Evolutionary conservation across 2,888 invertebrate species (phyloP).

Genomic region (Calliphora vomitoria): DNA sequence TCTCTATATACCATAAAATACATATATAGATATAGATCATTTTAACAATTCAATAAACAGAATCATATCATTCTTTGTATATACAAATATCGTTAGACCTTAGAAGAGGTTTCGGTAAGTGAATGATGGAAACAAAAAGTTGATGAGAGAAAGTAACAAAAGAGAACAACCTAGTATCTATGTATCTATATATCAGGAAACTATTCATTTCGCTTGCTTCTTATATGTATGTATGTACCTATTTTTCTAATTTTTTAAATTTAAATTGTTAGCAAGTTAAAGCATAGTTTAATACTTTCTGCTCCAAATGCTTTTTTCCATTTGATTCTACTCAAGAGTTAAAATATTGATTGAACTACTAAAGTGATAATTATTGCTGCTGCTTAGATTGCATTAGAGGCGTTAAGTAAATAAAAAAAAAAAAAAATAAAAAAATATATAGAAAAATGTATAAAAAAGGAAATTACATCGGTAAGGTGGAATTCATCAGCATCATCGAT

Average conservation of each 20-base stretch:
- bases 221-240: background rate
- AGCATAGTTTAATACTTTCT: slow-evolving; percentile 41
- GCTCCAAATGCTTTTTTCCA: background rate
- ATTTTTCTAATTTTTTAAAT: background rate
- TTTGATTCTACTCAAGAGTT: slow-evolving; percentile 41
- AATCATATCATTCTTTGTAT: slow-evolving; percentile 39
- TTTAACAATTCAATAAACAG: slow-evolving; percentile 27
- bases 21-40: slow-evolving; percentile 44
- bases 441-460: slow-evolving; percentile 47
- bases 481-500: slow-evolving; percentile 97
- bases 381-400: slow-evolving; percentile 69
- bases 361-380: slow-evolving; percentile 56
- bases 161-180: no score
- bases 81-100: slow-evolving; percentile 41
- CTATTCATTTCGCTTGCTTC: background rate
- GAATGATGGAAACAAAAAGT: slow-evolving; percentile 22
- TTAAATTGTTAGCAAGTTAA: slow-evolving; percentile 51
- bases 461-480: slow-evolving; percentile 91
- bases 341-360: slow-evolving; percentile 38
- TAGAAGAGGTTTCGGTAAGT: slow-evolving; percentile 1
- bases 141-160: background rate
- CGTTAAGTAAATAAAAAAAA: slow-evolving; percentile 46
- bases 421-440: slow-evolving; percentile 23
- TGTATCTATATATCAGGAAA: background rate
- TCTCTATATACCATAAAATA: slow-evolving; percentile 86